Conservation (phyloP, 2,113 vertebrate genomes). For the Podarcis cretensis region DNA sequence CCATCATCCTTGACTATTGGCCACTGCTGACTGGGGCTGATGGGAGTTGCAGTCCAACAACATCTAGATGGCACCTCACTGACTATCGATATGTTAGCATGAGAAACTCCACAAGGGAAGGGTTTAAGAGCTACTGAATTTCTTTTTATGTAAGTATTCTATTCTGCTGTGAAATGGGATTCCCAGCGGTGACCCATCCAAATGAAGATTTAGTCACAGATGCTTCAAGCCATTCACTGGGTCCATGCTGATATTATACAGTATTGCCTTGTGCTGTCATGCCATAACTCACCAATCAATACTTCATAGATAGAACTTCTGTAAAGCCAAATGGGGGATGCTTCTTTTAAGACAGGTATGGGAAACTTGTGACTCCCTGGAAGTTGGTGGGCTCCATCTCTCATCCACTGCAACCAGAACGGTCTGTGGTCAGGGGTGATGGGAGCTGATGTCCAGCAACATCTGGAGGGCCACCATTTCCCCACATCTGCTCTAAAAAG, state of each 20-base stretch:
- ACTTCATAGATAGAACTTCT: neutral
- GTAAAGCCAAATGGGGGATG: neutral
- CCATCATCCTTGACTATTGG: too few relatives aligned
- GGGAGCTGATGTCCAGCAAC: too few relatives aligned
- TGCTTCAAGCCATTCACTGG: neutral
- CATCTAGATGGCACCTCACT: too few relatives aligned
- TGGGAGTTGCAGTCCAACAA: too few relatives aligned
- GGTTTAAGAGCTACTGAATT: neutral
- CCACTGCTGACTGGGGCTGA: too few relatives aligned
- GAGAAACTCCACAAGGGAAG: neutral
- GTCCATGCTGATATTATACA: neutral
- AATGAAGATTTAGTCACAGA: neutral
- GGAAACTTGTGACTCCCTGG: too few relatives aligned
- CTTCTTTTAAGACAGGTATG: neutral
- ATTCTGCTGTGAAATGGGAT: neutral
- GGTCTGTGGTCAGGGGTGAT: too few relatives aligned
- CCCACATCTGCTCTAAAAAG: neutral
- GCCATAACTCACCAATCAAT: neutral
- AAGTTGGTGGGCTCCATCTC: too few relatives aligned
- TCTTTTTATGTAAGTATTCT: neutral
- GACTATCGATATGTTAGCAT: too few relatives aligned
- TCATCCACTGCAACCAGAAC: too few relatives aligned
- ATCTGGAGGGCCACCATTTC: too few relatives aligned
- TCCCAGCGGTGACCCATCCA: neutral
- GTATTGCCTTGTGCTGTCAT: neutral